Conservation (phyloP, 2,888 invertebrate species). For the Euzetes globulus region DNA sequence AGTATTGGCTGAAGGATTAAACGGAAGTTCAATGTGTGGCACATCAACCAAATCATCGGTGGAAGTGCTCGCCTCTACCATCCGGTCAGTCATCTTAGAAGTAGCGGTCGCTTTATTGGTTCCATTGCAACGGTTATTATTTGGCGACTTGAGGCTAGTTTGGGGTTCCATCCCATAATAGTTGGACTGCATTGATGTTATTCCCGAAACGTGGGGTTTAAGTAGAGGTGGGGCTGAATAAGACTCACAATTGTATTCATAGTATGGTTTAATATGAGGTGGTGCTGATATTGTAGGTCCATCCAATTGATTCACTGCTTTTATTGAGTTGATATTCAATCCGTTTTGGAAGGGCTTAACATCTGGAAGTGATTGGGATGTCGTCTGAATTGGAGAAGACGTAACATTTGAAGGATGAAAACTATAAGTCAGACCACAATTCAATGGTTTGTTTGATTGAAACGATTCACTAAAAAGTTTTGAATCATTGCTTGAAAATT, state of each 20-base stretch:
- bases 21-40: too few species aligned
- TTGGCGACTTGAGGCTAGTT: not conserved
- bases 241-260: not conserved
- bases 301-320: not conserved
- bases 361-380: not conserved
- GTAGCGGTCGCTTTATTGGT: not conserved
- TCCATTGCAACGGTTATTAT: not conserved
- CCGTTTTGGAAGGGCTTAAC: not conserved
- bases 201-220: not conserved
- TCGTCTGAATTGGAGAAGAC: not conserved
- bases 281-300: not conserved
- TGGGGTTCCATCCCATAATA: not conserved
- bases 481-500: not conserved
- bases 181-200: too few species aligned
- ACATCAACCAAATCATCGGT: not conserved
- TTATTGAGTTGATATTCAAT: not conserved
- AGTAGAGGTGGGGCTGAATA: not conserved
- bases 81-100: not conserved
- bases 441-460: not conserved
- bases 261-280: not conserved
- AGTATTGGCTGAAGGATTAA: not conserved
- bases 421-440: too few species aligned
- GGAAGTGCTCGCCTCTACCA: conserved; percentile 21
- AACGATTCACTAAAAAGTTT: not conserved
- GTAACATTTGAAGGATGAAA: too few species aligned